A percentile compares a stretch with the other conserved stretches of the same genome.
Conservation (phyloP, 1,140 invertebrate genomes). For the Dreissena rostriformis region DNA sequence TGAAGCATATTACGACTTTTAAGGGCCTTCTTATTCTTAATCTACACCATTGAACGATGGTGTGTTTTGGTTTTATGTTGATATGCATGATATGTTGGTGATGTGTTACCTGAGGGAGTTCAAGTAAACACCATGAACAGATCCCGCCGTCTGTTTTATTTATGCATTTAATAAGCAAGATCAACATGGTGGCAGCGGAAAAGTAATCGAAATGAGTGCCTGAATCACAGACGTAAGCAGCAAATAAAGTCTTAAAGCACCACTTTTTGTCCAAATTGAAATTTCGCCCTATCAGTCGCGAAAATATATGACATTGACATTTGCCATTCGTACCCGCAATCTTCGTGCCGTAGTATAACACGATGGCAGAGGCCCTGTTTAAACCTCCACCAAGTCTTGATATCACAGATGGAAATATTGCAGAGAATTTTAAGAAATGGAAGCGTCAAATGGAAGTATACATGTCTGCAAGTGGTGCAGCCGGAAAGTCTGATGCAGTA, state of each 20-base stretch:
- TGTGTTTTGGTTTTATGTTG: too few species aligned
- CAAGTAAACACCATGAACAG: too few species aligned
- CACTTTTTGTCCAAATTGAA: neutral
- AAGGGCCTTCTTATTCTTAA: too few species aligned
- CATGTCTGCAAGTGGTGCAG: neutral
- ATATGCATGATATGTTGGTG: too few species aligned
- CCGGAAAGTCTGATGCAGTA: neutral
- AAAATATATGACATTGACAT: neutral
- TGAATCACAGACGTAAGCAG: neutral
- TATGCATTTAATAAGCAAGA: too few species aligned
- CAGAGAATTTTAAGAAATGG: slow-evolving; percentile 22
- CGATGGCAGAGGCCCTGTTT: neutral
- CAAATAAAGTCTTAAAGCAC: neutral
- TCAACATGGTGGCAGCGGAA: neutral
- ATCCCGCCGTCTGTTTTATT: too few species aligned
- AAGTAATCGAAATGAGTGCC: neutral
- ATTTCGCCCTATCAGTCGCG: neutral
- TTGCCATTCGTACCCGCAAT: neutral
- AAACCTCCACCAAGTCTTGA: neutral
- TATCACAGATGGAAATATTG: slow-evolving; percentile 10
- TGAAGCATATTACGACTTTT: too few species aligned
- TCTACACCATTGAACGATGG: too few species aligned
- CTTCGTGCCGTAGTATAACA: neutral
- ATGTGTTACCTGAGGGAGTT: too few species aligned
- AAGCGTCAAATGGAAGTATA: slow-evolving; percentile 21